Conservation (phyloP, 1,140 invertebrate genomes). For the Diachasmimorpha longicaudata region DNA sequence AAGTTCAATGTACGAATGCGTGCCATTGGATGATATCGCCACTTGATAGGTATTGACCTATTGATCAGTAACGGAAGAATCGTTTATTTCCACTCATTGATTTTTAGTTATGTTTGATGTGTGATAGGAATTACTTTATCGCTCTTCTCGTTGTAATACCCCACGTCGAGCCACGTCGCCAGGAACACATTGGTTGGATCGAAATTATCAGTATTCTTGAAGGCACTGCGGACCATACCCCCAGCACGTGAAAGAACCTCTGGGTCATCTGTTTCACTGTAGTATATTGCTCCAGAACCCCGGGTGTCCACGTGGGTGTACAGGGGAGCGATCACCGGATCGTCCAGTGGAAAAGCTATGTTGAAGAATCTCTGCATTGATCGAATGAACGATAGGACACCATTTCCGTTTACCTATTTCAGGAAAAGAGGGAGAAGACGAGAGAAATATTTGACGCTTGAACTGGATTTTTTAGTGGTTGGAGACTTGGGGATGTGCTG, state of each 20-base stretch:
- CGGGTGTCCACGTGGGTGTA: slow-evolving; percentile 90
- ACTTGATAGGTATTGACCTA: slow-evolving; percentile 83
- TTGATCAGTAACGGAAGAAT: slow-evolving; percentile 3
- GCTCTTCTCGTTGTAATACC: slow-evolving; percentile 66
- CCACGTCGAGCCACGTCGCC: slow-evolving; percentile 75
- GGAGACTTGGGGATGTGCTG: no score
- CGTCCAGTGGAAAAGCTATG: slow-evolving; percentile 87
- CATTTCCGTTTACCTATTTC: slow-evolving; percentile 86
- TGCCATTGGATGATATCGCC: slow-evolving; percentile 81
- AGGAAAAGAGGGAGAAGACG: no score
- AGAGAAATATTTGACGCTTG: no score
- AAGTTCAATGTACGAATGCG: slow-evolving; percentile 82
- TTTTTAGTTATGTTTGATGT: background rate
- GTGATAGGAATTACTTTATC: slow-evolving; percentile 62
- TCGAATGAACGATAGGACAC: slow-evolving; percentile 86
- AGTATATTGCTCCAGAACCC: slow-evolving; percentile 77
- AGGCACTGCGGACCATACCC: slow-evolving; percentile 72
- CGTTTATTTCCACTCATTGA: background rate
- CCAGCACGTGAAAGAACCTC: slow-evolving; percentile 71
- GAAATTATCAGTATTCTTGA: slow-evolving; percentile 73
- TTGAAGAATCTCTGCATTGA: slow-evolving; percentile 86
- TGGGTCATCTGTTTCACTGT: slow-evolving; percentile 75
- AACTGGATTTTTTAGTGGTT: no score
- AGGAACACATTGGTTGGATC: slow-evolving; percentile 67
- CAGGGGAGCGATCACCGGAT: slow-evolving; percentile 88